phyloP scores from a whole-genome alignment of 2,797 vertebrate genomes.

The Fundulus diaphanus region DNA sequence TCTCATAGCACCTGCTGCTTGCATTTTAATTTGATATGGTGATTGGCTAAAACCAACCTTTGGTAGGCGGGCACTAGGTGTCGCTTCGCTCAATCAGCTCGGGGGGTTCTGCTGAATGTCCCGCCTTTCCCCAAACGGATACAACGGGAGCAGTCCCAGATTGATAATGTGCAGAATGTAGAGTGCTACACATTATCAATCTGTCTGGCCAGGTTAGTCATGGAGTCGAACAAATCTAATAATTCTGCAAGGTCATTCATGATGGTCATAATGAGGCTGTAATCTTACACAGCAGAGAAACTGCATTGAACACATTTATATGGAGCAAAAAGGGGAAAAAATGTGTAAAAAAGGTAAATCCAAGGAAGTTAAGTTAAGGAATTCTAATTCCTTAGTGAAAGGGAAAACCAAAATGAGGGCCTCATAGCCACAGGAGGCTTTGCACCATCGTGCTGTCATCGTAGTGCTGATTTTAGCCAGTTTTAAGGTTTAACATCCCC shows the following conservation, averaged over 20 bases:
- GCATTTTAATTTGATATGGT: no score
- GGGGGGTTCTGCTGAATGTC: no score
- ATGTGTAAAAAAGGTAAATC: background rate
- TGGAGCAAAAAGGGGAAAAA: background rate
- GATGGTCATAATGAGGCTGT: background rate
- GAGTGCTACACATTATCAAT: no score
- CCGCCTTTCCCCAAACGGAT: no score
- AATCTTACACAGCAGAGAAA: conserved; percentile 2
- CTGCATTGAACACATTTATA: conserved; percentile 9
- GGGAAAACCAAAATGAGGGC: background rate
- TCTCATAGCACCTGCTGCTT: no score
- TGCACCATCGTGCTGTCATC: background rate
- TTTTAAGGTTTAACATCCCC: background rate
- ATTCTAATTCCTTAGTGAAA: background rate
- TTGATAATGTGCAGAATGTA: no score
- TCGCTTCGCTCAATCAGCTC: no score
- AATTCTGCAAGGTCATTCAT: background rate
- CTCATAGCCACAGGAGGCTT: background rate
- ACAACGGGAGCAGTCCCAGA: no score
- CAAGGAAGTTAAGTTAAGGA: background rate
- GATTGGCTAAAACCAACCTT: no score
- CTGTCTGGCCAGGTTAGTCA: no score
- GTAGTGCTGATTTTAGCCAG: background rate
- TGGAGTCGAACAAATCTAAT: conserved; percentile 20
- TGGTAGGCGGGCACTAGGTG: no score